Conservation (phyloP, 64 coral and sea anemone genomes). For the Anthopleura sola region DNA sequence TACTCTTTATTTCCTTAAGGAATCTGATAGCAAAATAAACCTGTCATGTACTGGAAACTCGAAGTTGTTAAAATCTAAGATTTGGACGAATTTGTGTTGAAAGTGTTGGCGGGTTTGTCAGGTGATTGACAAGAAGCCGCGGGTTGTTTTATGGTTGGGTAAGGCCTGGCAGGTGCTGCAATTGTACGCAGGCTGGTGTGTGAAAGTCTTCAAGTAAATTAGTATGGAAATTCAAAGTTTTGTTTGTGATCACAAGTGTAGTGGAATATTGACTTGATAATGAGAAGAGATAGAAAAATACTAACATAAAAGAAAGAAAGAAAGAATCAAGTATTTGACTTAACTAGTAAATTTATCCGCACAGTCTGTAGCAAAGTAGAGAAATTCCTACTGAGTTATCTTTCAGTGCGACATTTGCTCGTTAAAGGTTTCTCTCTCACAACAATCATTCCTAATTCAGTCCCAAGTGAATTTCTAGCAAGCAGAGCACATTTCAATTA, state of each 20-base stretch:
- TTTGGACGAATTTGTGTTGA: neutral
- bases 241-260: constrained; percentile 1
- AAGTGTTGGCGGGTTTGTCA: neutral
- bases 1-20: neutral
- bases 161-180: neutral
- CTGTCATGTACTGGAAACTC: neutral
- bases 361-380: neutral
- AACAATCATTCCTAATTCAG: neutral
- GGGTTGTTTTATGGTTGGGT: constrained; percentile 16
- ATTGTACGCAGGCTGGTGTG: constrained; percentile 2
- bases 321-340: neutral
- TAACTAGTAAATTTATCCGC: neutral
- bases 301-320: neutral
- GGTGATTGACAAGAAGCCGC: neutral
- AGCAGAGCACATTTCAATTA: neutral
- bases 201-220: neutral
- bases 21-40: neutral
- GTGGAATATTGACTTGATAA: constrained; percentile 4
- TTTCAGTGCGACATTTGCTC: neutral
- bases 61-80: neutral
- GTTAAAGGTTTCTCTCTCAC: neutral
- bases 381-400: neutral
- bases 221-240: constrained; percentile 22
- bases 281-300: neutral
- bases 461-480: neutral